Percentiles rank a stretch among this genome's conserved stretches.
These are phyloP conservation scores for Morus bassanus DNA, from an alignment of 2,797 vertebrate species.

Conservation along the genomic window DNA sequence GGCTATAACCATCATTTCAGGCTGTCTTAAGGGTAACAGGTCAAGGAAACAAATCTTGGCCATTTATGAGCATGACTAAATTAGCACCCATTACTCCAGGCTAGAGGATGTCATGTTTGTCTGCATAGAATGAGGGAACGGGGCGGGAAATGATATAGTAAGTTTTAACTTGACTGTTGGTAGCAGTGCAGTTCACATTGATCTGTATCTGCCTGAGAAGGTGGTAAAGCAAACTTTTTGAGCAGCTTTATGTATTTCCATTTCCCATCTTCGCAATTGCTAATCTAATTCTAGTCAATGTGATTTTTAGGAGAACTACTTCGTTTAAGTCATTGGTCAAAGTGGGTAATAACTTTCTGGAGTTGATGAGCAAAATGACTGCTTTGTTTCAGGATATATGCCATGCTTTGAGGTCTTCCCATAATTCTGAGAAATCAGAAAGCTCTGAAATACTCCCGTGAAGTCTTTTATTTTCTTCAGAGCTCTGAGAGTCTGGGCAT, in stretches of 20 bases:
- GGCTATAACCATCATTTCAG: neutral
- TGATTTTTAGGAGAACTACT: neutral
- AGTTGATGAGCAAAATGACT: neutral
- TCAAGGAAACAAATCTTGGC: neutral
- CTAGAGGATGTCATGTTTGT: neutral
- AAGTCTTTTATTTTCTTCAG: neutral
- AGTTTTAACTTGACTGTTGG: neutral
- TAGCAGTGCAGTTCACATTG: neutral
- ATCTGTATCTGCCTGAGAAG: neutral
- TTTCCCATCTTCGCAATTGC: neutral
- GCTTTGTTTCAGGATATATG: neutral
- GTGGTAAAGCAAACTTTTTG: neutral
- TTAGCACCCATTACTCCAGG: neutral
- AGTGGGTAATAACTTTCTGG: neutral
- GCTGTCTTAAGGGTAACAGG: neutral
- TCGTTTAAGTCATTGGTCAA: neutral
- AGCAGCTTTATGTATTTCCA: neutral
- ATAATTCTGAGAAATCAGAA: neutral
- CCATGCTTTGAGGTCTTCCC: neutral
- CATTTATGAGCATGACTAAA: conserved; percentile 2
- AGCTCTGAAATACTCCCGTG: neutral
- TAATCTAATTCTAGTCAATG: neutral
- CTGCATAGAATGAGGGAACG: neutral
- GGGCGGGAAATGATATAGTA: neutral
- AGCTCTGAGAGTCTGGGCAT: neutral